A percentile compares a stretch with the other conserved stretches of the same genome.
Evolutionary conservation across 2,113 vertebrate species (phyloP).

Genomic region (Pedetes capensis): DNA sequence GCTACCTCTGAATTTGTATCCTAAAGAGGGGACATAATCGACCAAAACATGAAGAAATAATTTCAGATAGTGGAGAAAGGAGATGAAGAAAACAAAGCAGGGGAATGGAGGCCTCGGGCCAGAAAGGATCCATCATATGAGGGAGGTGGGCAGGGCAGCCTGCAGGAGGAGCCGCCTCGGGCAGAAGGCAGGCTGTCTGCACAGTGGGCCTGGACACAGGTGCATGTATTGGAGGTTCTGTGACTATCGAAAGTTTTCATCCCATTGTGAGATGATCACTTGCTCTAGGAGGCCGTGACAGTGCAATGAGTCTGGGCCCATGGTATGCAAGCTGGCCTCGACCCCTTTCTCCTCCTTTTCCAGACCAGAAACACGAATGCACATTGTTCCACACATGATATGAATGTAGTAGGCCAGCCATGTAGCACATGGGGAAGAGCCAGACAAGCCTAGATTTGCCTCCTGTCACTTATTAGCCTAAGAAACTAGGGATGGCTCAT

Average conservation of each 20-base stretch:
- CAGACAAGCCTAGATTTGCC: no score
- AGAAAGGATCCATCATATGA: not conserved
- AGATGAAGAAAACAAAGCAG: not conserved
- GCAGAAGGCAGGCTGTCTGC: not conserved
- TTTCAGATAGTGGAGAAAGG: not conserved
- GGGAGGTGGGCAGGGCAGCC: not conserved
- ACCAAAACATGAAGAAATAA: not conserved
- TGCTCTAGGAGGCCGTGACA: rapidly evolving
- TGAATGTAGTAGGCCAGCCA: not conserved
- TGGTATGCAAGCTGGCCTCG: rapidly evolving
- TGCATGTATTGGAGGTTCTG: rapidly evolving
- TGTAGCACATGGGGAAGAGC: not conserved
- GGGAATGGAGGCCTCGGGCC: not conserved
- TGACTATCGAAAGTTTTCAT: rapidly evolving
- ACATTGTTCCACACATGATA: rapidly evolving
- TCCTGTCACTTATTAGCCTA: not conserved
- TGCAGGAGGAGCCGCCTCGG: rapidly evolving
- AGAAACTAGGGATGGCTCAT: not conserved
- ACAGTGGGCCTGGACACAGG: rapidly evolving
- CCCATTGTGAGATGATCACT: not conserved
- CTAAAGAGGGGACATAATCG: not conserved
- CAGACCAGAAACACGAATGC: not conserved
- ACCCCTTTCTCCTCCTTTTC: not conserved
- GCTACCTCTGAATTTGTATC: not conserved
- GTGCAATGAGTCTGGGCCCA: rapidly evolving